Base-by-base conservation (phyloP, 1,140 invertebrate species). In the Popillia japonica region DNA sequence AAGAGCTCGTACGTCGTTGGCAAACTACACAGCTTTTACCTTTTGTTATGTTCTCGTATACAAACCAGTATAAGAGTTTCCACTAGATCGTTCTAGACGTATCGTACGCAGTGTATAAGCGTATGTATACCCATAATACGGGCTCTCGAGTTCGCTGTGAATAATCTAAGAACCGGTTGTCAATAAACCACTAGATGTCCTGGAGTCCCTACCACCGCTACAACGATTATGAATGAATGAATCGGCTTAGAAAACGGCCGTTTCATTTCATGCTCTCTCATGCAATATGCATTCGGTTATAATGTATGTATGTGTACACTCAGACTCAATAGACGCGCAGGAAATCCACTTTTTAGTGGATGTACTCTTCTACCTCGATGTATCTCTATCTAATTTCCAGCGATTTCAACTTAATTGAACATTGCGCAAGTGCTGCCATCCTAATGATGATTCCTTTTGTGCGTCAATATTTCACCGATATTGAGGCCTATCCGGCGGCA, bases 141-240 rank as follows among this genome's bases (percentile, higher is more conserved):
- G n/a, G n/a, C 9, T 48, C 44, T 48, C 11, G 11, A 48, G 8
- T 48, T n/a, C 44, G 11, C 44, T n/a, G 44, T 14, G 44, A n/a
- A n/a, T 48, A 48, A 48, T 48, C 17, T 48, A 8, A 48, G 44
- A 48, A 48, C 44, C 44, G 44, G 44, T 48, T 48, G 44, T 48
- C 44, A 48, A 48, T 48, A 48, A 48, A 48, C 44, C 44, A 48
- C 44, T 48, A 48, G 44, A 48, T n/a, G 44, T n/a, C n/a, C n/a
- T n/a, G n/a, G n/a, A n/a, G 41, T 10, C 44, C 44, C 44, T 48
- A 48, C 44, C 17, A 48, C 44, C 44, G 17, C n/a, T 48, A n/a
- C 44, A n/a, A n/a, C 44, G 44, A 48, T 48, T 48, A 48, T 48
- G 44, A 48, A 48, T 48, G 44, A 48, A 48, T 48, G 44, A 14